phyloP scores from a whole-genome alignment of 2,888 invertebrate genomes.

The Chirona hameri region DNA sequence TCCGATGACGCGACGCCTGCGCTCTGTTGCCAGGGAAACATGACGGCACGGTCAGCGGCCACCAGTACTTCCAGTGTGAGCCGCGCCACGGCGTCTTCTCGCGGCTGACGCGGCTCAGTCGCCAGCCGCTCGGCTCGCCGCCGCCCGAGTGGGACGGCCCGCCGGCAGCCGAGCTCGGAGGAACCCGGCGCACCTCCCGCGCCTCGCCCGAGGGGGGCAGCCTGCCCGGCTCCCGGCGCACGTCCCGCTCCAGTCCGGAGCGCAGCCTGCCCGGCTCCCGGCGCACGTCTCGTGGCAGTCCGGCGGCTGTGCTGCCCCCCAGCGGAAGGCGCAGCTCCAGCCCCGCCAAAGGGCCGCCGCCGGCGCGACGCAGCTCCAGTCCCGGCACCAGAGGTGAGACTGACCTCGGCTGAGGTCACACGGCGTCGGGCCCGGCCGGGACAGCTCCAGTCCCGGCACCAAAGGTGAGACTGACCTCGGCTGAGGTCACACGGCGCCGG shows the following conservation, averaged over 20 bases:
- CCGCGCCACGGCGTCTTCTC: slow-evolving; percentile 50
- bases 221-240: not conserved
- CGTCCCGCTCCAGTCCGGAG: not conserved
- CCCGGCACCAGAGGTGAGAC: not conserved
- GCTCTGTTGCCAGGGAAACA: slow-evolving; percentile 68
- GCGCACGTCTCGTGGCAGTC: not conserved
- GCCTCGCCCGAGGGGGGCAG: not conserved
- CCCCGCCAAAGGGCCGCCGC: not conserved
- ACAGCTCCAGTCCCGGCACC: too few species aligned
- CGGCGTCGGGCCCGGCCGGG: too few species aligned
- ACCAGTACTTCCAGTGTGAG: slow-evolving; percentile 52
- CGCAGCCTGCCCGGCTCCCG: too few species aligned
- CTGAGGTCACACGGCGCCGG: too few species aligned
- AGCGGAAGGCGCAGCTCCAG: not conserved
- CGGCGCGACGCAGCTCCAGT: not conserved
- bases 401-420: too few species aligned
- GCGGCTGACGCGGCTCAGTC: slow-evolving; percentile 45
- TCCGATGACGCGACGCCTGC: too few species aligned
- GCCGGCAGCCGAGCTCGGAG: not conserved
- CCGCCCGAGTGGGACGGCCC: not conserved
- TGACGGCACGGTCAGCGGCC: slow-evolving; percentile 88
- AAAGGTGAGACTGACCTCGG: too few species aligned
- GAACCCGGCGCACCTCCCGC: too few species aligned
- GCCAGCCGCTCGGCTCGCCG: not conserved
- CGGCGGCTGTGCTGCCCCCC: not conserved